Evolutionary conservation across 2,113 vertebrate genomes (phyloP).

Genomic region (Struthidea cinerea): DNA sequence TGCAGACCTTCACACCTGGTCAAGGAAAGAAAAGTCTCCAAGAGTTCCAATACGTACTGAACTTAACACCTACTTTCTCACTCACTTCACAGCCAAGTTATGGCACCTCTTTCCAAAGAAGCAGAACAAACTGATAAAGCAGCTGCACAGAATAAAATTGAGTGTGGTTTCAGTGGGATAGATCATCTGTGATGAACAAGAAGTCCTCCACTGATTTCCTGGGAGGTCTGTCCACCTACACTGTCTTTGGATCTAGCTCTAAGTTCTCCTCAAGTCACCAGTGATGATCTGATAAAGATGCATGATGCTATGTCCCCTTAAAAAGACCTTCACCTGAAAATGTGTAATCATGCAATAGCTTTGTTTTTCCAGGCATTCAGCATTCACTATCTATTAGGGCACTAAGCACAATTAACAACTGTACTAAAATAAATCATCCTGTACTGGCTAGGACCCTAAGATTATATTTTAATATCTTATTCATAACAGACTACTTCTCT

Average conservation of each 20-base stretch:
- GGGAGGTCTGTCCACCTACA: background rate
- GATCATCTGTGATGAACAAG: background rate
- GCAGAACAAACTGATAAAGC: background rate
- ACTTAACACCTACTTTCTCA: conserved; percentile 39
- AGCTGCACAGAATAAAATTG: background rate
- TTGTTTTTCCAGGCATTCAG: background rate
- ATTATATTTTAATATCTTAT: background rate
- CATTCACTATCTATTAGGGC: background rate
- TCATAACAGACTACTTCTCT: background rate
- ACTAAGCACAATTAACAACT: background rate
- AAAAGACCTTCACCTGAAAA: background rate
- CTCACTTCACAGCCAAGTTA: background rate
- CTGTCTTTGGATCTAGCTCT: background rate
- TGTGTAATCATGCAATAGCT: background rate
- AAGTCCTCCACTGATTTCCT: background rate
- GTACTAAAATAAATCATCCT: background rate
- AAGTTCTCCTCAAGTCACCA: background rate
- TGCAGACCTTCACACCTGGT: conserved; percentile 42
- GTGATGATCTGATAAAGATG: background rate
- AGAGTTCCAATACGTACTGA: conserved; percentile 24
- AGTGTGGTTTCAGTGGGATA: background rate
- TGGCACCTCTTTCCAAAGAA: background rate
- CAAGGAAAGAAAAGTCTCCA: conserved; percentile 44
- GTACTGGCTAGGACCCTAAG: background rate
- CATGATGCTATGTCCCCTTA: background rate